Percentiles rank a stretch among this genome's conserved stretches.
phyloP scores from a whole-genome alignment of 2,888 invertebrate species.

The Euphydryas editha region DNA sequence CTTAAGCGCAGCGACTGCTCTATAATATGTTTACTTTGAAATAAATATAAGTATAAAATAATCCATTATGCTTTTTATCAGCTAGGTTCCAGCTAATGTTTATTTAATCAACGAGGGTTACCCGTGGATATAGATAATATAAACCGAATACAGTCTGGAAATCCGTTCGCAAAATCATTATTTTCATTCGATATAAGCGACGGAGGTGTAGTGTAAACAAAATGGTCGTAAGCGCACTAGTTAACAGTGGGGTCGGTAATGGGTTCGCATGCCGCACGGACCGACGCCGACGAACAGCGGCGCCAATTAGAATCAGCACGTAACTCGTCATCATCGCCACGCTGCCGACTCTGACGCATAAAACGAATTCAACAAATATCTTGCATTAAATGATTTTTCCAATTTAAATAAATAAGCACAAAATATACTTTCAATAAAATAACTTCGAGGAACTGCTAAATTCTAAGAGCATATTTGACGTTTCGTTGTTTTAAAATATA shows the following conservation, averaged over 20 bases:
- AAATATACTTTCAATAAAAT: neutral
- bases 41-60: too few relatives aligned
- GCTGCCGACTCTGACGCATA: constrained; percentile 37
- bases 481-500: too few relatives aligned
- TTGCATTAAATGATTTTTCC: neutral
- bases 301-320: constrained; percentile 69
- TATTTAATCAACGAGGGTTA: too few relatives aligned
- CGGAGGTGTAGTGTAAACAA: constrained; percentile 27
- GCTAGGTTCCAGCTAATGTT: too few relatives aligned
- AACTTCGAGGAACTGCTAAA: too few relatives aligned
- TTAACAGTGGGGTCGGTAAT: constrained; percentile 43
- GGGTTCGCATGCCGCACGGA: constrained; percentile 51
- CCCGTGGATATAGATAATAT: neutral
- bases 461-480: too few relatives aligned
- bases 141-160: neutral
- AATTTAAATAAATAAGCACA: neutral
- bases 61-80: too few relatives aligned
- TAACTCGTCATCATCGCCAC: constrained; percentile 53
- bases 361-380: constrained; percentile 22
- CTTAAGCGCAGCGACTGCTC: neutral
- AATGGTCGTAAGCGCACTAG: constrained; percentile 30
- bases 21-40: too few relatives aligned
- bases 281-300: constrained; percentile 65
- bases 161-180: constrained; percentile 6
- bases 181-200: constrained; percentile 20